Base-by-base conservation (phyloP, 2,797 vertebrate genomes). In the Lerista edwardsae region DNA sequence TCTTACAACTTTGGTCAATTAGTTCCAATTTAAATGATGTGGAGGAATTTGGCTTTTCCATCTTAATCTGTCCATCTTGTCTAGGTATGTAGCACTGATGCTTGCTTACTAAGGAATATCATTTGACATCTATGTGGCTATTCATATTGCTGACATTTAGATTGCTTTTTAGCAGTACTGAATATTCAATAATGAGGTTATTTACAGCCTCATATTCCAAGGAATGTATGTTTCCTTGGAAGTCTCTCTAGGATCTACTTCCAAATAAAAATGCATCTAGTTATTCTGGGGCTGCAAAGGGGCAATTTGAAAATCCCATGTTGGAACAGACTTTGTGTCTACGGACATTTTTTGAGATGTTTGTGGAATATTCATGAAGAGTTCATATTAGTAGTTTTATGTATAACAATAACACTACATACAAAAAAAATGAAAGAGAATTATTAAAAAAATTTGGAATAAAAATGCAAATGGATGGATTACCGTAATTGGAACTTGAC, bases 121-220 rank as follows among this genome's bases (percentile, higher is more conserved):
- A 9, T 72, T 39, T 77, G 36, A 59, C 34, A 76, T n/a, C n/a
- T 65, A 65, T 59, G 64, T 17, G 34, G 6, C 8, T 71, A 29
- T n/a, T 8, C 31, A 62, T 61, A 69, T 11, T 19, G n/a, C 2
- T 61, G 51, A 61, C 1, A 31, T 59, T n/a, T 59, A 68, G 27
- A 17, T 78, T 72, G 47, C 17, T 72, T 73, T 84, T 61, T 80
- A 80, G 23, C n/a, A 61, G 51, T 68, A 61, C n/a, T n/a, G n/a
- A n/a, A n/a, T 59, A 21, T 31, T 57, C 34, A 25, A 47, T 75
- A 85, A 71, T 65, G 14, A 59, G 59, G 3, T 29, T 51, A 12
- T 19, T 19, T 72, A 67, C 23, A 29, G 23, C 36, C 12, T 61
- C 31, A 72, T 36, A 25, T 11, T 79, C 39, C 14, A n/a, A n/a